phyloP scores from a whole-genome alignment of 2,888 invertebrate species.

The Cheilosia soror region DNA sequence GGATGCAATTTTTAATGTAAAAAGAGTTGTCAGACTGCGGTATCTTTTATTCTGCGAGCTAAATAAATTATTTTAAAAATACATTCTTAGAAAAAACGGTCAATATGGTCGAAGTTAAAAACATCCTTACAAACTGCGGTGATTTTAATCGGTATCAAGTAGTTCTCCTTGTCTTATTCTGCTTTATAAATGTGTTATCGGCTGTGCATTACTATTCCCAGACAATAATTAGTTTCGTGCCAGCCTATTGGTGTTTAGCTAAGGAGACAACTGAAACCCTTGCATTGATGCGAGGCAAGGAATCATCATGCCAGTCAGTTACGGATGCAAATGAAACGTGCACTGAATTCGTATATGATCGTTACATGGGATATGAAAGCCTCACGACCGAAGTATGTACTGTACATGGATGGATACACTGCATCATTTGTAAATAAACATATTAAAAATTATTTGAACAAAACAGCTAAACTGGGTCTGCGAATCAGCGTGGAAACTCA shows the following conservation, averaged over 20 bases:
- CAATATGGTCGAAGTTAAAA: slow-evolving; percentile 83
- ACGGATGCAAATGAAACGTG: slow-evolving; percentile 77
- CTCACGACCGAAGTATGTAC: slow-evolving; percentile 86
- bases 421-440: neutral
- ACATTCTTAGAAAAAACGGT: no score
- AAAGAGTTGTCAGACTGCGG: neutral
- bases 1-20: neutral
- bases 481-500: slow-evolving; percentile 85
- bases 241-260: slow-evolving; percentile 83
- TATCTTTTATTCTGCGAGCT: no score
- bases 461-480: slow-evolving; percentile 85
- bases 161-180: slow-evolving; percentile 85
- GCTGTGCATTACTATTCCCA: slow-evolving; percentile 86
- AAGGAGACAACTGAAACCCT: slow-evolving; percentile 16
- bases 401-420: neutral
- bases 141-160: slow-evolving; percentile 85
- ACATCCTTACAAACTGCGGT: slow-evolving; percentile 85
- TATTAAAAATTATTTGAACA: slow-evolving; percentile 61
- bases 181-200: slow-evolving; percentile 85
- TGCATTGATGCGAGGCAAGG: slow-evolving; percentile 5
- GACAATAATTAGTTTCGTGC: slow-evolving; percentile 85
- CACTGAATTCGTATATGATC: slow-evolving; percentile 85
- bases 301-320: slow-evolving; percentile 25
- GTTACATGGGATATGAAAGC: slow-evolving; percentile 85
- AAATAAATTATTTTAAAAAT: no score